These are phyloP conservation scores for Fundulus diaphanus DNA, from an alignment of 2,797 vertebrate genomes.

Conservation along the genomic window DNA sequence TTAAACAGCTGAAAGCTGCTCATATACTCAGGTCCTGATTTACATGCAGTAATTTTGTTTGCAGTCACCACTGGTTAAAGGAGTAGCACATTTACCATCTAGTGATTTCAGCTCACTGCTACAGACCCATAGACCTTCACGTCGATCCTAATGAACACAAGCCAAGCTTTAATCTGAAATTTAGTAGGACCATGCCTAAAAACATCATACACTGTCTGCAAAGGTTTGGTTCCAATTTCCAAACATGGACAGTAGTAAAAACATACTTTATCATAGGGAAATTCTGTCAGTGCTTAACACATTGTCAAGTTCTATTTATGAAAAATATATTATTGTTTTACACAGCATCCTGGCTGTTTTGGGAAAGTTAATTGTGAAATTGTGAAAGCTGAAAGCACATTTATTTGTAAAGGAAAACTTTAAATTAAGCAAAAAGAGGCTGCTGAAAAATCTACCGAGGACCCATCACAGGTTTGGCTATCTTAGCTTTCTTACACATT, in stretches of 20 bases:
- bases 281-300: neutral
- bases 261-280: neutral
- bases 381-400: neutral
- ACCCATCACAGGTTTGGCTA: neutral
- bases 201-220: neutral
- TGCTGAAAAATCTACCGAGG: constrained; percentile 6
- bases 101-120: neutral
- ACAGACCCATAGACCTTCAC: neutral
- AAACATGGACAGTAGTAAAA: neutral
- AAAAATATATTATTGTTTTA: neutral
- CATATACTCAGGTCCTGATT: neutral
- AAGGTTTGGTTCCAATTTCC: neutral
- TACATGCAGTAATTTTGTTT: neutral
- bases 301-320: neutral
- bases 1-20: neutral
- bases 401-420: neutral
- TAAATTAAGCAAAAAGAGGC: neutral
- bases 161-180: neutral
- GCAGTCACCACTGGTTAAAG: neutral
- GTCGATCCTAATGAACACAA: neutral
- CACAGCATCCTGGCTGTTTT: constrained; percentile 2
- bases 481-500: constrained; percentile 7
- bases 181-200: neutral
- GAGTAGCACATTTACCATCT: neutral
- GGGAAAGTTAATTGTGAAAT: neutral